phyloP scores from a whole-genome alignment of 2,888 invertebrate species.

The Drosophila dives region DNA sequence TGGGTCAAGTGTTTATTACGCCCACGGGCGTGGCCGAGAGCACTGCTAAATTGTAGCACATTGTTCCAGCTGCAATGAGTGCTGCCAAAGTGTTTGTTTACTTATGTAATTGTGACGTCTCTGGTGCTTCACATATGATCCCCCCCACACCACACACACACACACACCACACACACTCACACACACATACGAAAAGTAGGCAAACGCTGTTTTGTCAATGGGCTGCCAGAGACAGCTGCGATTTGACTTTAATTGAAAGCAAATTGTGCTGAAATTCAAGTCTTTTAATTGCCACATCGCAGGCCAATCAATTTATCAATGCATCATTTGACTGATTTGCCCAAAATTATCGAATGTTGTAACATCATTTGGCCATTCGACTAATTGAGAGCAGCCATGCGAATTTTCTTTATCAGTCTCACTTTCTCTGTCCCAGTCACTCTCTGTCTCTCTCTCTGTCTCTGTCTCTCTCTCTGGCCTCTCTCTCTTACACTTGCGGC shows the following conservation, averaged over 20 bases:
- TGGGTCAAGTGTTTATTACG: conserved; percentile 80
- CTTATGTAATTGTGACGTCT: conserved; percentile 78
- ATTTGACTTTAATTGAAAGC: conserved; percentile 55
- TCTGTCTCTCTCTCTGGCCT: conserved; percentile 2
- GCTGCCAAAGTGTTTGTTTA: conserved; percentile 72
- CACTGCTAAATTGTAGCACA: conserved; percentile 74
- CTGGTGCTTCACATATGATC: conserved; percentile 35
- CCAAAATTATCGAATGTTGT: conserved; percentile 58
- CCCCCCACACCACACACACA: neutral
- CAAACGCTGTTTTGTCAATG: conserved; percentile 24
- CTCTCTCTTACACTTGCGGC: conserved; percentile 6
- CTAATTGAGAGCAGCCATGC: conserved; percentile 68
- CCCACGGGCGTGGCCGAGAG: conserved; percentile 69
- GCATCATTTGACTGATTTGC: conserved; percentile 29
- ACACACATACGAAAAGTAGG: conserved; percentile 9
- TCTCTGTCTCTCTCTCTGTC: neutral
- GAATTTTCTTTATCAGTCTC: conserved; percentile 16
- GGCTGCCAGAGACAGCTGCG: conserved; percentile 7
- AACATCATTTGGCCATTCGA: conserved; percentile 47
- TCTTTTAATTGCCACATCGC: conserved; percentile 44
- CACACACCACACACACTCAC: neutral
- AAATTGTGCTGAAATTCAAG: conserved; percentile 49
- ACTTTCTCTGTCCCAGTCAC: conserved; percentile 12
- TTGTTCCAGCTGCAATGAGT: conserved; percentile 53
- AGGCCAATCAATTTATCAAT: conserved; percentile 34